Evolutionary conservation across 2,113 vertebrate genomes (phyloP).

Genomic region (Himantopus leucocephalus): DNA sequence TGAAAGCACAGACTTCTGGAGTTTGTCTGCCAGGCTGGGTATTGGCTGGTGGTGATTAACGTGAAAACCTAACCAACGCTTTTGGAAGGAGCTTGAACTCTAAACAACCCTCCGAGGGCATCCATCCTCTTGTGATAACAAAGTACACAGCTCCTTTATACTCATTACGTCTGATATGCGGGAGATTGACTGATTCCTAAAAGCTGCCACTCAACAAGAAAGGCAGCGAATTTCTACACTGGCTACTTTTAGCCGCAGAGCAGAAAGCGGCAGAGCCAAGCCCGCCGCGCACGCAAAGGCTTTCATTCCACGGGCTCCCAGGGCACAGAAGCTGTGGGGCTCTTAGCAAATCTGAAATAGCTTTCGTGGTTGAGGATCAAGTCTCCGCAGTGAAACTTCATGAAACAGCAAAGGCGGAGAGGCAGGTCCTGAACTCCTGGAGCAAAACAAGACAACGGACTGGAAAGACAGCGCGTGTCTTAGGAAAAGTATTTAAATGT

Average conservation of each 20-base stretch:
- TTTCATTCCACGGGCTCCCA: not conserved
- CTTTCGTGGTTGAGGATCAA: constrained; percentile 22
- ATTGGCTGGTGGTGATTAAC: not conserved
- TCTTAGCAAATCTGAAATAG: constrained; percentile 22
- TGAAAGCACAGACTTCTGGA: not conserved
- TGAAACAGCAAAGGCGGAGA: not conserved
- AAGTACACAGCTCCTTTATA: not conserved
- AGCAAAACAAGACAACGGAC: not conserved
- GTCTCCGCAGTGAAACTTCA: not conserved
- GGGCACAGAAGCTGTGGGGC: not conserved
- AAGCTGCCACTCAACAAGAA: not conserved
- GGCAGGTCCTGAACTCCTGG: not conserved
- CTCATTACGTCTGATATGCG: not conserved
- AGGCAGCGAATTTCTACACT: not conserved
- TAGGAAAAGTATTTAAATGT: not conserved
- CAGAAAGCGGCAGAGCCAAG: not conserved
- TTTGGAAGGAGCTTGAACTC: not conserved
- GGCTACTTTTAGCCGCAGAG: not conserved
- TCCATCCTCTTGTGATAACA: not conserved
- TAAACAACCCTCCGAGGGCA: not conserved
- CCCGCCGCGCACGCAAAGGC: not conserved
- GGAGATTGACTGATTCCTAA: not conserved
- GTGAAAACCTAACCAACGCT: not conserved
- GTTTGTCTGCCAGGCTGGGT: not conserved
- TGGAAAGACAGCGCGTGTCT: not conserved